Conservation (phyloP, 2,888 invertebrate species). For the Ephialtes manifestator region DNA sequence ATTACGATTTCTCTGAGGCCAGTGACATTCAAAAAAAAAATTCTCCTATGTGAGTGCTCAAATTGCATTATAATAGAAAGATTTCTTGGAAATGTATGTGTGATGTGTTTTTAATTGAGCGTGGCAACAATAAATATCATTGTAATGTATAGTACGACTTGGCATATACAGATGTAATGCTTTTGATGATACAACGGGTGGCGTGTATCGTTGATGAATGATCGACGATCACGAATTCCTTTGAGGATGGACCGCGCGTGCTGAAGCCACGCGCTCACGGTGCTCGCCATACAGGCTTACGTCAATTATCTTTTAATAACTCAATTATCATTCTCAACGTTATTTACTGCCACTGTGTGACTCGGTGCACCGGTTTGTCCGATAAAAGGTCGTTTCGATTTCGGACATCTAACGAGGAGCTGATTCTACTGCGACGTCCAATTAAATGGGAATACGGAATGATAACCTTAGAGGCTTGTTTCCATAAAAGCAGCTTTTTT, state of each 20-base stretch:
- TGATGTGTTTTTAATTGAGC: constrained; percentile 54
- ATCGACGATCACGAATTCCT: constrained; percentile 63
- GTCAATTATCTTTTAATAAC: constrained; percentile 68
- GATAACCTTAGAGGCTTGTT: constrained; percentile 12
- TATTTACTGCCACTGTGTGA: constrained; percentile 48
- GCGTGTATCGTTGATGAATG: constrained; percentile 43
- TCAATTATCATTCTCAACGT: constrained; percentile 63
- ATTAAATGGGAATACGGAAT: constrained; percentile 33
- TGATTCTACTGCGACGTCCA: constrained; percentile 16
- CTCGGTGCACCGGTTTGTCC: neutral
- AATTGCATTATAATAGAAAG: too few species aligned
- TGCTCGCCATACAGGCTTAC: constrained; percentile 19
- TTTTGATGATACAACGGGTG: constrained; percentile 29
- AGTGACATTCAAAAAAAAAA: too few species aligned
- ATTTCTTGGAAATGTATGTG: neutral
- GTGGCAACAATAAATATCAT: constrained; percentile 60
- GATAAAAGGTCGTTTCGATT: constrained; percentile 6
- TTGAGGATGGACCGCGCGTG: constrained; percentile 52
- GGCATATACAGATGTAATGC: neutral
- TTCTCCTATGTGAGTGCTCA: too few species aligned
- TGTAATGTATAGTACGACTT: neutral
- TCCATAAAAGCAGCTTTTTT: neutral
- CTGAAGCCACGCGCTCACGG: neutral
- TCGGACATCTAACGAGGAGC: constrained; percentile 6
- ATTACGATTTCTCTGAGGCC: too few species aligned